Evolutionary conservation across 2,797 vertebrate species (phyloP), one percentile per base, ranked within the genome.

Genomic region (Manis crassicaudata): DNA sequence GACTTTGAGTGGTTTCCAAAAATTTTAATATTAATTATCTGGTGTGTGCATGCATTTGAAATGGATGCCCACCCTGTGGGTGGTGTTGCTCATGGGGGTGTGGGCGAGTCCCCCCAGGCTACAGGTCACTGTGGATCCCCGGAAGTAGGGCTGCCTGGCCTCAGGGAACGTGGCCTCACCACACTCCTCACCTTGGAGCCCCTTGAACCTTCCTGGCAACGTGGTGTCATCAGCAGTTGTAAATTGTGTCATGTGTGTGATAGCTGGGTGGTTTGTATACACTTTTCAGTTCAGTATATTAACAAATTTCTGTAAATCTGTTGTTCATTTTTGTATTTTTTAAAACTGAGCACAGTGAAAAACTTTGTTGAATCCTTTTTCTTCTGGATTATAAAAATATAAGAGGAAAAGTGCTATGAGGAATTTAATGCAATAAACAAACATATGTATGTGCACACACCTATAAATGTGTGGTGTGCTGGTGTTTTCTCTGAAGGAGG

Each of bases 301-400:
- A 3, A 27, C 1, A 0, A 0, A 11, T 76, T 85, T 35, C 94
- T 56, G 68, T 92, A 95, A 96, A 58, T 95, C 81, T 83, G 21
- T 67, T 94, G 80, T 3, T 58, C 1, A 0, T 67, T 96, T 98
- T 97, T 98, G 13, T 98, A 89, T 88, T 93, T 86, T 97, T 97
- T 90, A 82, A 96, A 97, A 97, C 83, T 2, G 14, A 94, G 60
- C 77, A 35, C 96, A 80, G 4, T 10, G 65, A 95, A 54, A 63
- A 46, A 50, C 50, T 79, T 96, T 97, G 91, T 86, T 23, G 85
- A 95, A 83, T 88, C 77, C 77, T 91, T 76, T 81, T 96, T 92
- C 79, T 97, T 95, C 93, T 65, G 60, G 94, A 96, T 97, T 92
- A 73, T 88, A 97, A 93, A 73, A 84, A 18, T 16, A 88, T 62